Evolutionary conservation across 2,888 invertebrate species (phyloP).

Genomic region (Drosophila meridiana): DNA sequence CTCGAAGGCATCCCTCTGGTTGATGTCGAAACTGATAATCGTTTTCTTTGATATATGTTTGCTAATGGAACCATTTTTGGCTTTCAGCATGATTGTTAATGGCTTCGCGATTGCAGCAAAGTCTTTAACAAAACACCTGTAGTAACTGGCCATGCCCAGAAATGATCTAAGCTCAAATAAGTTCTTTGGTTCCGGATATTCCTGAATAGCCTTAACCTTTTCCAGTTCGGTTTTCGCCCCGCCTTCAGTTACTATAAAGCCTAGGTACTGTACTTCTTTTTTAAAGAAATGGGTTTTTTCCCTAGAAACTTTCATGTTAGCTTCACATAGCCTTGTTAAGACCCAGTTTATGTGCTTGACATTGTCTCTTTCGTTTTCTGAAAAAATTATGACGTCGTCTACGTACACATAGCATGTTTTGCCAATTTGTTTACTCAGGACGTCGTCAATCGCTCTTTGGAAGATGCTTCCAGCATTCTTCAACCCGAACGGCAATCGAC

Average conservation of each 20-base stretch:
- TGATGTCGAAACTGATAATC: neutral
- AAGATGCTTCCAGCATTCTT: neutral
- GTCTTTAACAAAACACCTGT: neutral
- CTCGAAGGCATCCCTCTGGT: neutral
- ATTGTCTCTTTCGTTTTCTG: neutral
- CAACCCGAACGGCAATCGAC: neutral
- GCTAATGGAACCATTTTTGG: neutral
- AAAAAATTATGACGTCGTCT: constrained; percentile 3
- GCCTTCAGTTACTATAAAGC: neutral
- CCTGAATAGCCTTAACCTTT: neutral
- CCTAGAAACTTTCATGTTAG: neutral
- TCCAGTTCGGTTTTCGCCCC: constrained; percentile 3
- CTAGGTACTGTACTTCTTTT: neutral
- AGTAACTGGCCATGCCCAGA: neutral
- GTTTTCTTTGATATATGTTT: neutral
- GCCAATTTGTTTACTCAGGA: neutral
- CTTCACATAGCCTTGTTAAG: neutral
- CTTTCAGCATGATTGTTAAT: neutral
- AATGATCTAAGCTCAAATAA: neutral
- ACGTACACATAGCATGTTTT: neutral
- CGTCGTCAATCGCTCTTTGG: constrained; percentile 1
- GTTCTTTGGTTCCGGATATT: neutral
- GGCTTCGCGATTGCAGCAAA: neutral
- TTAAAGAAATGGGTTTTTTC: neutral
- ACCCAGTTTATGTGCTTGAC: neutral